phyloP scores from a whole-genome alignment of 2,113 vertebrate species.

The Panurus biarmicus region DNA sequence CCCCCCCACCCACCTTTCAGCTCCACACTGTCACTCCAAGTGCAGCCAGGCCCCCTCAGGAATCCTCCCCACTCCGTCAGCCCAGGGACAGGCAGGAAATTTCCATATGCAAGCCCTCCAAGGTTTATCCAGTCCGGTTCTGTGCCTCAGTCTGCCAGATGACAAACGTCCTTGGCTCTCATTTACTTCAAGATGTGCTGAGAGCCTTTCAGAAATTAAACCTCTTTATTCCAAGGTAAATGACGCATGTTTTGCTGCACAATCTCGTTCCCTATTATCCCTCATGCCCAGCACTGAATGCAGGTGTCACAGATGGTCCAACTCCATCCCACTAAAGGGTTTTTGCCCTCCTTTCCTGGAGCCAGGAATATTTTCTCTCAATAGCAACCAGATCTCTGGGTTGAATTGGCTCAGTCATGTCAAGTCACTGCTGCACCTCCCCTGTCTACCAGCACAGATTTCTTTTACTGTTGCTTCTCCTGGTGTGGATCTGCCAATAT shows the following conservation, averaged over 20 bases:
- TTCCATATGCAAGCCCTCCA: not conserved
- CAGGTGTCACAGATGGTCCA: conserved; percentile 31
- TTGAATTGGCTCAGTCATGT: not conserved
- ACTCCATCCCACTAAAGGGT: not conserved
- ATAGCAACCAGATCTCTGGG: conserved; percentile 15
- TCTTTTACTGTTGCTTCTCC: not conserved
- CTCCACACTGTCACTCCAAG: not conserved
- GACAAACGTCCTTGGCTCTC: conserved; percentile 37
- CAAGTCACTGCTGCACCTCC: not conserved
- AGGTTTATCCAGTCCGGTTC: not conserved
- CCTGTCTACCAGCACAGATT: conserved; percentile 21
- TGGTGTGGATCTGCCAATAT: conserved; percentile 3
- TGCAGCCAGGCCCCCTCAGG: not conserved
- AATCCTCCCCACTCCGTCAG: accelerated
- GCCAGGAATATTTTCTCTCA: conserved; percentile 18
- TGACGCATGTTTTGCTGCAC: conserved; percentile 13
- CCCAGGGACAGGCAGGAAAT: not conserved
- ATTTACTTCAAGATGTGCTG: not conserved
- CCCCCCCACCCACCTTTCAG: not conserved
- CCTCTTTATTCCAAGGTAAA: conserved; percentile 42
- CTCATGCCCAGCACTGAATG: not conserved
- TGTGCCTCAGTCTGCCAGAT: not conserved
- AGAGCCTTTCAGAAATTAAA: conserved; percentile 46
- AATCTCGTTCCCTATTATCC: not conserved
- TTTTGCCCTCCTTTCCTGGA: not conserved